Percentiles rank a stretch among this genome's conserved stretches.
Conservation (phyloP, 1,140 invertebrate genomes). For the Maniola jurtina region DNA sequence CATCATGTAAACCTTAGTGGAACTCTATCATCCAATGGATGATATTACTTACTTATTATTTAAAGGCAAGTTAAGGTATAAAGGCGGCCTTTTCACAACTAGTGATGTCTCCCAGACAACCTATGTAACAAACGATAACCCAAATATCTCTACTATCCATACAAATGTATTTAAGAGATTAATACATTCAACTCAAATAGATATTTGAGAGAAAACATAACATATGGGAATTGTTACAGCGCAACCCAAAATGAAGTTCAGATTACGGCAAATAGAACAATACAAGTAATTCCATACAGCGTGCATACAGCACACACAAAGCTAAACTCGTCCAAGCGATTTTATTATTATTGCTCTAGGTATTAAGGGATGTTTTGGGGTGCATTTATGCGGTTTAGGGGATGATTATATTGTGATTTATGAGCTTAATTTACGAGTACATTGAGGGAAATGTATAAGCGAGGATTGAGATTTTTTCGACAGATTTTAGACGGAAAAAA, state of each 20-base stretch:
- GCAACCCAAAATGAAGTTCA: slow-evolving; percentile 19
- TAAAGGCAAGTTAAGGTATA: too few species aligned
- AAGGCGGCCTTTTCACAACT: too few species aligned
- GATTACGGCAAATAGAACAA: slow-evolving; percentile 15
- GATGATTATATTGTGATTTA: slow-evolving; percentile 8
- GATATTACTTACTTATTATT: too few species aligned
- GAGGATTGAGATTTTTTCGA: neutral
- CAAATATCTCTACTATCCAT: neutral
- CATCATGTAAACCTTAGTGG: too few species aligned
- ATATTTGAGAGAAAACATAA: slow-evolving; percentile 20
- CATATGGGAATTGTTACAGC: slow-evolving; percentile 24
- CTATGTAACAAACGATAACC: too few species aligned
- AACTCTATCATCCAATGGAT: too few species aligned
- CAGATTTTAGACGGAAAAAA: neutral
- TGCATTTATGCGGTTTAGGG: neutral
- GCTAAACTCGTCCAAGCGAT: slow-evolving; percentile 10
- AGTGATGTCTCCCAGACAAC: too few species aligned
- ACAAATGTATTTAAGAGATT: slow-evolving; percentile 3
- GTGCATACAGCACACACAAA: slow-evolving; percentile 6
- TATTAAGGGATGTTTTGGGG: slow-evolving; percentile 17
- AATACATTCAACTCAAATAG: slow-evolving; percentile 24
- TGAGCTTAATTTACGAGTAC: slow-evolving; percentile 15
- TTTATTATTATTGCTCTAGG: slow-evolving; percentile 13
- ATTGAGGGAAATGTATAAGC: slow-evolving; percentile 6
- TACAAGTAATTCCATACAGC: neutral